phyloP scores from a whole-genome alignment of 2,113 vertebrate species.

The Misgurnus anguillicaudatus region DNA sequence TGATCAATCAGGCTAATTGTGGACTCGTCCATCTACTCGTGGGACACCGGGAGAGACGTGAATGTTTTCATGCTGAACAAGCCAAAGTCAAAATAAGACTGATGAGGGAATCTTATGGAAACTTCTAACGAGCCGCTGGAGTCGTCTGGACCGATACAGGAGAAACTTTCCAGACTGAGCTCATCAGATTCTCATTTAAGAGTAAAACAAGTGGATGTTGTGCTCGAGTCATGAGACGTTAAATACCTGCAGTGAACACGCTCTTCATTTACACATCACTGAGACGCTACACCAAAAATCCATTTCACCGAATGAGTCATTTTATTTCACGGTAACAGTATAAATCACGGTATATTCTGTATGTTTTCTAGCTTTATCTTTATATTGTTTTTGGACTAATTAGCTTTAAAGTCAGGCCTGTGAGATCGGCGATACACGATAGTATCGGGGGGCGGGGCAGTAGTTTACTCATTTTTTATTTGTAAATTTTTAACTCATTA shows the following conservation, averaged over 20 bases:
- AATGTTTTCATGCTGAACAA: constrained; percentile 26
- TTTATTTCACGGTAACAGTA: too few relatives aligned
- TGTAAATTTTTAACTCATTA: too few relatives aligned
- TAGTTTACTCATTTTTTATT: too few relatives aligned
- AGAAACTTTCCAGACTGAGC: neutral
- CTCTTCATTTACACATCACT: neutral
- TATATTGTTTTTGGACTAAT: too few relatives aligned
- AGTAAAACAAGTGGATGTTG: neutral
- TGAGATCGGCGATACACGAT: too few relatives aligned
- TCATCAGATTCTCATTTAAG: neutral
- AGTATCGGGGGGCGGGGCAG: too few relatives aligned
- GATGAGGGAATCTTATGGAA: neutral
- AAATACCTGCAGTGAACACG: too few relatives aligned
- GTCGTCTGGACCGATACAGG: neutral
- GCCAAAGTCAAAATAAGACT: constrained; percentile 30
- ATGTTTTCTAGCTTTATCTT: too few relatives aligned
- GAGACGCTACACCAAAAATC: too few relatives aligned
- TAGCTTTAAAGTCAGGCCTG: too few relatives aligned
- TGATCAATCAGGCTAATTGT: constrained; percentile 59
- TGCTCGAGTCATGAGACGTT: neutral
- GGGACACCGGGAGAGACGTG: constrained; percentile 16
- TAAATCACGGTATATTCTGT: too few relatives aligned
- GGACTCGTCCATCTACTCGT: constrained; percentile 21
- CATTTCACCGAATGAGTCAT: too few relatives aligned
- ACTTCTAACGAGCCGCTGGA: constrained; percentile 28